These are phyloP conservation scores for Xenus cinereus DNA, from an alignment of 2,113 vertebrate genomes.

Conservation along the genomic window DNA sequence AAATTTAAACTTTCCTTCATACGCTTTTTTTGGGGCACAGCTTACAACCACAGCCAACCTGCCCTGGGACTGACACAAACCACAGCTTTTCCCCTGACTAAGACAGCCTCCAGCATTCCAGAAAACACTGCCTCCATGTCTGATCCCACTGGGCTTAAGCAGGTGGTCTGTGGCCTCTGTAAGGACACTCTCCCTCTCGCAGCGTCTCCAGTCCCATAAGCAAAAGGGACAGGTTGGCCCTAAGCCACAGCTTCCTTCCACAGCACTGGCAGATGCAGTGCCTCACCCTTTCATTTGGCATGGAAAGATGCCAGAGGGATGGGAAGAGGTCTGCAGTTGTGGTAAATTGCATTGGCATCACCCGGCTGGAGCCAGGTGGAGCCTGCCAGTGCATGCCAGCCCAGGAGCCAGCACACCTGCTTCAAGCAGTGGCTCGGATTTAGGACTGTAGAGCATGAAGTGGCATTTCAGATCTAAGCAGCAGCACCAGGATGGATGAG, in stretches of 20 bases:
- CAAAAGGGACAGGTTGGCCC: not conserved
- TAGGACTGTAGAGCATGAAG: not conserved
- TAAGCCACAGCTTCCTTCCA: not conserved
- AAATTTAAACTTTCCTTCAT: not conserved
- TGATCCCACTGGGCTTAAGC: not conserved
- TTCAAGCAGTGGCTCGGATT: not conserved
- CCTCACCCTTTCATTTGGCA: not conserved
- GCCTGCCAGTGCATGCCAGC: fast-evolving
- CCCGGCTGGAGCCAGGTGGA: not conserved
- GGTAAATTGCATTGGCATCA: not conserved
- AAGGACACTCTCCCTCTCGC: not conserved
- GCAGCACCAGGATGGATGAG: not conserved
- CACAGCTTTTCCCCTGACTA: not conserved
- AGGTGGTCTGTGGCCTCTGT: not conserved
- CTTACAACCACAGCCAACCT: not conserved
- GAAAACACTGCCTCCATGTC: not conserved
- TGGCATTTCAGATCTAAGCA: not conserved
- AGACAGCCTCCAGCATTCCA: not conserved
- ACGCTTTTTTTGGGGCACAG: not conserved
- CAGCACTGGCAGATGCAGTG: not conserved
- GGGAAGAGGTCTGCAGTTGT: not conserved
- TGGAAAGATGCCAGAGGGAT: not conserved
- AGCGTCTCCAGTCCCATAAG: not conserved
- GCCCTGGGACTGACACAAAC: not conserved
- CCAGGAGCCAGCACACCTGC: not conserved